Evolutionary conservation across 2,113 vertebrate species (phyloP).

Genomic region (Dicentrarchus labrax): DNA sequence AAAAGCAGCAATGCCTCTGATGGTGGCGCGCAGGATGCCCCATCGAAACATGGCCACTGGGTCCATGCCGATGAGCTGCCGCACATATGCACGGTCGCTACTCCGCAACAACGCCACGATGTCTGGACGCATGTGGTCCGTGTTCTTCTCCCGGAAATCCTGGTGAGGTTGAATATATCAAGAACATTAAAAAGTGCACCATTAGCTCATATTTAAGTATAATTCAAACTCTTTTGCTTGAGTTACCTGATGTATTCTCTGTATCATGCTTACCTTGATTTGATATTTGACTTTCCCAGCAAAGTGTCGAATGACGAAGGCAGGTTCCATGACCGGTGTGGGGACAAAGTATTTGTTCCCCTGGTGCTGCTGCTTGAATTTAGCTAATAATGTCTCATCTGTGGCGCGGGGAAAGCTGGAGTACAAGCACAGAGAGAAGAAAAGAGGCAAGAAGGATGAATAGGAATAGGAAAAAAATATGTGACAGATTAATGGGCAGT

Average conservation of each 20-base stretch:
- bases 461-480: background rate
- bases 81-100: conserved; percentile 93
- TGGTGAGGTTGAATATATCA: conserved; percentile 50
- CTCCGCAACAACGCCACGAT: conserved; percentile 95
- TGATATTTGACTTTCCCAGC: conserved; percentile 98
- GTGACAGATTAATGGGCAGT: background rate
- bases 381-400: conserved; percentile 94
- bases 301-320: conserved; percentile 97
- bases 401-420: conserved; percentile 96
- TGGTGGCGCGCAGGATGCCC: conserved; percentile 91
- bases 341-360: conserved; percentile 94
- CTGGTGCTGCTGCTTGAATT: conserved; percentile 98
- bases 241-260: background rate
- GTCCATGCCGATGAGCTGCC: conserved; percentile 96
- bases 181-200: background rate
- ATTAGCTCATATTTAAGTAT: background rate
- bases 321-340: conserved; percentile 95
- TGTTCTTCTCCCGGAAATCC: conserved; percentile 99
- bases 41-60: conserved; percentile 98
- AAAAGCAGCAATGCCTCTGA: conserved; percentile 92
- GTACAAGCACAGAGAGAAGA: background rate
- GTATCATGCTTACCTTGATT: conserved; percentile 88
- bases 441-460: background rate
- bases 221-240: background rate
- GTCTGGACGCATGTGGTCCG: conserved; percentile 97